These are phyloP conservation scores for Anoplopoma fimbria DNA, from an alignment of 2,113 vertebrate genomes.

Conservation along the genomic window DNA sequence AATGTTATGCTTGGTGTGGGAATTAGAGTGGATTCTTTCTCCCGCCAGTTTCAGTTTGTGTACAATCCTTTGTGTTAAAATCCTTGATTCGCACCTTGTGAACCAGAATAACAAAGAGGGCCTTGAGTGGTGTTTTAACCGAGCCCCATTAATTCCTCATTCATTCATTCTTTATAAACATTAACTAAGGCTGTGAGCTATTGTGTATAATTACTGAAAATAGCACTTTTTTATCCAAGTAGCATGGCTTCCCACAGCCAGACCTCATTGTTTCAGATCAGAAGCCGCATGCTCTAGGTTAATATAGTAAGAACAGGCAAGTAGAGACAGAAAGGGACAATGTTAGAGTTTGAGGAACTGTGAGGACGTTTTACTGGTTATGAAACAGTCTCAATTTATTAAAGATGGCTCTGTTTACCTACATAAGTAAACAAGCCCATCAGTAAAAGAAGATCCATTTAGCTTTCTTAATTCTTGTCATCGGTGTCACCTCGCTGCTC, in stretches of 20 bases:
- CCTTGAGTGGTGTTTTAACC: neutral
- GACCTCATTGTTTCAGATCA: neutral
- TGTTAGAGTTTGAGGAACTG: neutral
- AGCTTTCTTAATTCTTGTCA: too few relatives aligned
- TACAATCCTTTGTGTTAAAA: slow-evolving; percentile 1
- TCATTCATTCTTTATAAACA: neutral
- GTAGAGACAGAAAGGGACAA: neutral
- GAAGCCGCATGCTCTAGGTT: neutral
- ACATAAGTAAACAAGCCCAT: neutral
- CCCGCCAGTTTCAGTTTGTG: neutral
- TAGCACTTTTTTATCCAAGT: neutral
- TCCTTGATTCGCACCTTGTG: slow-evolving; percentile 17
- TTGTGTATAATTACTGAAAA: slow-evolving; percentile 15
- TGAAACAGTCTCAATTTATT: neutral
- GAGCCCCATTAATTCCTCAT: slow-evolving; percentile 4
- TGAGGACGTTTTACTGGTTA: neutral
- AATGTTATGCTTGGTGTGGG: slow-evolving; percentile 16
- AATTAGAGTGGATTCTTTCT: neutral
- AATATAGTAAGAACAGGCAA: neutral
- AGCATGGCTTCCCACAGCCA: neutral
- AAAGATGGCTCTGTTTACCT: neutral
- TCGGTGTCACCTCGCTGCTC: too few relatives aligned
- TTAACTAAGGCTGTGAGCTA: slow-evolving; percentile 18
- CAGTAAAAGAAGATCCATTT: neutral
- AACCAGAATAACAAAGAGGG: slow-evolving; percentile 11